Evolutionary conservation across 2,113 vertebrate genomes (phyloP).

Genomic region (Leptobrachium ailaonicum): DNA sequence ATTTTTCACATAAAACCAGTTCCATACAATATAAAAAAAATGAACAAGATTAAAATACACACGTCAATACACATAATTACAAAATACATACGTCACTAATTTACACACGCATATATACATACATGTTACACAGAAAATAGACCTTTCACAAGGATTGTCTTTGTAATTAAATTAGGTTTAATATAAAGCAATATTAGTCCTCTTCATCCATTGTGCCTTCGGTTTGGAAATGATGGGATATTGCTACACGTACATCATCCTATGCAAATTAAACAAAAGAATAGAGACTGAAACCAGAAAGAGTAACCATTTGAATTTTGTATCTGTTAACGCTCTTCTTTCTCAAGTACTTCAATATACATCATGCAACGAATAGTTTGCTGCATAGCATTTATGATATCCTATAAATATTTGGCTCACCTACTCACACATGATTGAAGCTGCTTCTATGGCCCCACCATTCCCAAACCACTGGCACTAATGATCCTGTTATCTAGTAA

Average conservation of each 20-base stretch:
- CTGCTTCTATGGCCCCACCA: too few species aligned
- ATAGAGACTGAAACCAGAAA: not conserved
- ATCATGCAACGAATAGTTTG: too few species aligned
- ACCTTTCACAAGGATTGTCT: not conserved
- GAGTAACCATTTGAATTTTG: too few species aligned
- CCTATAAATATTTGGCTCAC: not conserved
- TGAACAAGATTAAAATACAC: too few species aligned
- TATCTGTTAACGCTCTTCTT: not conserved
- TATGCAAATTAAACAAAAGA: not conserved
- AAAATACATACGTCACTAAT: too few species aligned
- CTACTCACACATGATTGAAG: not conserved
- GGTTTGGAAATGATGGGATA: conserved; percentile 8
- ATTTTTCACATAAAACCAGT: too few species aligned
- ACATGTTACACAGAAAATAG: not conserved
- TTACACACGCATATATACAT: not conserved
- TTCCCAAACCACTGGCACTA: too few species aligned
- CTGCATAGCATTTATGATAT: not conserved
- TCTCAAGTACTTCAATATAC: not conserved
- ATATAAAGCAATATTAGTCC: not conserved
- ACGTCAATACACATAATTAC: too few species aligned
- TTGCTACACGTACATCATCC: conserved; percentile 25
- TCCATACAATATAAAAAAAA: too few species aligned
- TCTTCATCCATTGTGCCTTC: not conserved
- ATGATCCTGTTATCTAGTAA: too few species aligned
- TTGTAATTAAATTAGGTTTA: not conserved